Conservation (phyloP, 2,113 vertebrate species). For the Ginglymostoma cirratum region DNA sequence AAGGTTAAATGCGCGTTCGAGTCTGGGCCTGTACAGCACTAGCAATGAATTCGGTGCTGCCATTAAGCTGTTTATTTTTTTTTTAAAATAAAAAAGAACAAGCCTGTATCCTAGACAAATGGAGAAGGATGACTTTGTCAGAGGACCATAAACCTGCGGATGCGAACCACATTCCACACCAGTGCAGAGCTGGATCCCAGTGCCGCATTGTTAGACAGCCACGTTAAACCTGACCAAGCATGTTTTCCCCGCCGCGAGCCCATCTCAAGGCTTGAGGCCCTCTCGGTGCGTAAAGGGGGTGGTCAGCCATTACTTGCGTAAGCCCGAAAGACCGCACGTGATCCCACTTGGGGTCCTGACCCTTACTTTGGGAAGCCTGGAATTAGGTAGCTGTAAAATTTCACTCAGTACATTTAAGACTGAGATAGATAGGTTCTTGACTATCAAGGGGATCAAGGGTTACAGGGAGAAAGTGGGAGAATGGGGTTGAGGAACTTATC, state of each 20-base stretch:
- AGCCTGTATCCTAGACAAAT: not conserved
- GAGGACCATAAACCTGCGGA: not conserved
- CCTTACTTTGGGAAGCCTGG: not conserved
- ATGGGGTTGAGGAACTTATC: too few species aligned
- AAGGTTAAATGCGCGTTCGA: not conserved
- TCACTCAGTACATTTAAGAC: not conserved
- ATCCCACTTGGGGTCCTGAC: too few species aligned
- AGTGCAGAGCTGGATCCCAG: not conserved
- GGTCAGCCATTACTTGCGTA: too few species aligned
- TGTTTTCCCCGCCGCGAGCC: too few species aligned
- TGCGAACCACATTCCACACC: not conserved
- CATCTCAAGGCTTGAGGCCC: too few species aligned
- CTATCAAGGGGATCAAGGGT: too few species aligned
- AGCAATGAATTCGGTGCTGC: not conserved
- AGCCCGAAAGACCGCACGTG: too few species aligned
- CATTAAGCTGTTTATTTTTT: not conserved
- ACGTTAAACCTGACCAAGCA: too few species aligned
- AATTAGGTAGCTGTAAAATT: not conserved
- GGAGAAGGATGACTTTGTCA: not conserved
- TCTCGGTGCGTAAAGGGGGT: too few species aligned
- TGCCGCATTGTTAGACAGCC: not conserved
- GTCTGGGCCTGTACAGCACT: not conserved
- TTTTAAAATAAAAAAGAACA: not conserved
- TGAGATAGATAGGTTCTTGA: too few species aligned
- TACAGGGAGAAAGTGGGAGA: too few species aligned